Evolutionary conservation across 2,888 invertebrate species (phyloP), one percentile per base, ranked within the genome.

Genomic region (Hedya salicella): DNA sequence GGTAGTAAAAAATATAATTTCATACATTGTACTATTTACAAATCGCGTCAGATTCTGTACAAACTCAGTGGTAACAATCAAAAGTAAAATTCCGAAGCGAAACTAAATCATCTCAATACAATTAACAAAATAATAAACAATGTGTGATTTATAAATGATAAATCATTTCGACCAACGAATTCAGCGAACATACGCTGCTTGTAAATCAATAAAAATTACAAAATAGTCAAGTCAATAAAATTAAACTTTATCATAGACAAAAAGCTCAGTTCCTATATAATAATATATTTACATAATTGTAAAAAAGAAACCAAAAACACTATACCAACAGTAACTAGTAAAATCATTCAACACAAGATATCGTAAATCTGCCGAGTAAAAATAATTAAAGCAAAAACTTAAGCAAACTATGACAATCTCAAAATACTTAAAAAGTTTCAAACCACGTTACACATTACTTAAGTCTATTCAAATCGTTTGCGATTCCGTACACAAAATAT

Each of bases 401-500:
- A 86, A 82, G 82, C 82, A 81, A 86, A 86, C 78, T 79, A 80
- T 81, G 66, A 74, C 76, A 82, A 81, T 82, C 81, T 81, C 79
- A 80, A 78, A 64, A 76, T 78, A 76, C 75, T 72, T 65, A 60
- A 75, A n/a, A 75, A 77, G 72, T 79, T 78, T 73, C 74, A 75
- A 78, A 83, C 83, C 80, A 80, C 79, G 62, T 71, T 69, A 73
- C 71, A 73, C 74, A 71, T 73, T 73, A 73, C 74, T 74, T 71
- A 76, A 72, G 73, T 76, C 70, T 76, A 73, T 62, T 75, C 75
- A 75, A 75, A 77, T 71, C 71, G 69, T 72, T 73, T 75, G 78
- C 73, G 73, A 71, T 76, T 80, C 80, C 86, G 84, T 89, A 90
- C 87, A 89, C 88, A 91, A 90, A 91, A 89, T 91, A 91, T 90